phyloP scores from a whole-genome alignment of 2,888 invertebrate species.

The Drosophila incognita region DNA sequence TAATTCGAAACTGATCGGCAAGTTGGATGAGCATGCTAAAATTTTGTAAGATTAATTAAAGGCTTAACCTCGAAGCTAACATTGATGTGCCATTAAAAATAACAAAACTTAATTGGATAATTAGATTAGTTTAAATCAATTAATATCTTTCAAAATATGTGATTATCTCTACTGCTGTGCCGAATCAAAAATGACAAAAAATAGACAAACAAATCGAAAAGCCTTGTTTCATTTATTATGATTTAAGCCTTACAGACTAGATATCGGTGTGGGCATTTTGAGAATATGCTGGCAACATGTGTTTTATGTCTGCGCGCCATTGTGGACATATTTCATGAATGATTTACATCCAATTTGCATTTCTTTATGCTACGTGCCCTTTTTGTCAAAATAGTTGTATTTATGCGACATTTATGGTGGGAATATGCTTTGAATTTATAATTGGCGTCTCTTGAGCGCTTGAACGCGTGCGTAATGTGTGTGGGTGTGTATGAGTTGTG shows the following conservation, averaged over 20 bases:
- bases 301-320: constrained; percentile 43
- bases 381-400: constrained; percentile 54
- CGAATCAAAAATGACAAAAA: background rate
- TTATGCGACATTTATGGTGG: constrained; percentile 71
- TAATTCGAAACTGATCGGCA: background rate
- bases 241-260: background rate
- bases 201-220: background rate
- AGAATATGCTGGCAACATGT: constrained; percentile 44
- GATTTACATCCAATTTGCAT: constrained; percentile 68
- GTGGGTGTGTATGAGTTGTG: constrained; percentile 20
- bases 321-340: constrained; percentile 51
- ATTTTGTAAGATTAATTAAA: background rate
- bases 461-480: constrained; percentile 23
- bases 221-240: background rate
- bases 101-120: background rate
- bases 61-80: background rate
- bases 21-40: background rate
- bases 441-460: constrained; percentile 26
- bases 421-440: constrained; percentile 71
- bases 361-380: constrained; percentile 57
- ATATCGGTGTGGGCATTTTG: constrained; percentile 15
- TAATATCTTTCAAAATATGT: background rate
- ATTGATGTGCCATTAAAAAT: background rate
- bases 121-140: background rate
- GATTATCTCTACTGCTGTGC: background rate